Evolutionary conservation across 2,113 vertebrate genomes (phyloP).

Genomic region (Psittacula cyanocephala): DNA sequence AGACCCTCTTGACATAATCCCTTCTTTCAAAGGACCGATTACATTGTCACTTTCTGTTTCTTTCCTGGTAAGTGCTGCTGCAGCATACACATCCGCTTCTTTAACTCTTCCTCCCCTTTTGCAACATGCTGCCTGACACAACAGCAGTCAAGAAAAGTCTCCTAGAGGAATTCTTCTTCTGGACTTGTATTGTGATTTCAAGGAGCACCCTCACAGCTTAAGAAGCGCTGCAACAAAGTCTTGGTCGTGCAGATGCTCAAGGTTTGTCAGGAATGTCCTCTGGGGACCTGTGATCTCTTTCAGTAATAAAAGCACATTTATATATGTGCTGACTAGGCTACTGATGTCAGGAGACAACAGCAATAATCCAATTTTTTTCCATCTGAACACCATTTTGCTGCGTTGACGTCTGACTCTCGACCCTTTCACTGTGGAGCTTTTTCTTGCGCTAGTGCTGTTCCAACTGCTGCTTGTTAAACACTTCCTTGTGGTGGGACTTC

Average conservation of each 20-base stretch:
- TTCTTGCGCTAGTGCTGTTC: background rate
- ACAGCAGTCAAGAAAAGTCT: background rate
- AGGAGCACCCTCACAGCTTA: background rate
- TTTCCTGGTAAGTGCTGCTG: background rate
- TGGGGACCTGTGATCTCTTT: background rate
- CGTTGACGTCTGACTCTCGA: background rate
- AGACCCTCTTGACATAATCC: background rate
- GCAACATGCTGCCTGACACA: background rate
- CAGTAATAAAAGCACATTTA: background rate
- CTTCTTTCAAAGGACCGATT: background rate
- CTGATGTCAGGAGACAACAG: background rate
- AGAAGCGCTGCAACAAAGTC: background rate
- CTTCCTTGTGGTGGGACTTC: background rate
- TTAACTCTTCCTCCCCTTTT: background rate
- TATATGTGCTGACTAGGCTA: background rate
- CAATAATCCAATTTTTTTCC: background rate
- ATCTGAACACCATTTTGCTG: background rate
- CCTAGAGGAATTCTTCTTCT: background rate
- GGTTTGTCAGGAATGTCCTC: background rate
- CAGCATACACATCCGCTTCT: background rate
- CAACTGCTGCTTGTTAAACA: background rate
- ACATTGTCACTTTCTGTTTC: background rate
- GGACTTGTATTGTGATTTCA: background rate
- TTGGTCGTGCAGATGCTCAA: background rate
- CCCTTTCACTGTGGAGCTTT: background rate